Evolutionary conservation across 2,888 invertebrate genomes (phyloP), one percentile per base, ranked within the genome.

Genomic region (Drosophila lutescens): DNA sequence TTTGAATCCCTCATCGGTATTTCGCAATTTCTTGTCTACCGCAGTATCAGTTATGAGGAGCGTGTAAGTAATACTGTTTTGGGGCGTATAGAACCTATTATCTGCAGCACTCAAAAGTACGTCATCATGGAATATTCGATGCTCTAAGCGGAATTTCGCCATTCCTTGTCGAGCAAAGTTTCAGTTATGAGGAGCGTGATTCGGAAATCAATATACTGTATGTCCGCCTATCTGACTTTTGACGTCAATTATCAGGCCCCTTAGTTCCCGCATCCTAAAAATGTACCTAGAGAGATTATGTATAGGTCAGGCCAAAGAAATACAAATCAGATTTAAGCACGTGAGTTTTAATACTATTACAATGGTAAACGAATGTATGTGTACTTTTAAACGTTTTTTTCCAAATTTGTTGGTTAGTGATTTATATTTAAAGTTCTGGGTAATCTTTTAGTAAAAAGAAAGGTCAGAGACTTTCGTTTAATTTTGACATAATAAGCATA

Each of bases 161-260:
- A 54, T 12, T 12, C 30, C 17, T 9, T 34, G 32, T 23, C 20
- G 9, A 23, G 30, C 38, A 43, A 62, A 51, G 54, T 73, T 53
- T 68, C 54, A 63, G 51, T 56, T 60, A 26, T n/a, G 30, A 36
- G 54, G 49, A 61, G 61, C 58, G 55, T 75, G 74, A 68, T 61
- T 20, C n/a, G 10, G 49, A 32, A 61, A 76, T 76, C 36, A 12
- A 23, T 43, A 46, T 40, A 12, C 15, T 12, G 4, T 32, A 54
- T 3, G 17, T 12, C 4, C 0, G 8, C 36, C 23, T 44, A 46
- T 65, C 44, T 40, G 60, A 13, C 49, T 50, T 55, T 69, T 59
- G 65, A 66, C 44, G 43, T 59, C 34, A 55, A 47, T 59, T 76
- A 79, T 79, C 62, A 71, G 46, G 23, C 41, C 57, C 8, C 55